Conservation (phyloP, 2,888 invertebrate species). For the Cephus runcator region DNA sequence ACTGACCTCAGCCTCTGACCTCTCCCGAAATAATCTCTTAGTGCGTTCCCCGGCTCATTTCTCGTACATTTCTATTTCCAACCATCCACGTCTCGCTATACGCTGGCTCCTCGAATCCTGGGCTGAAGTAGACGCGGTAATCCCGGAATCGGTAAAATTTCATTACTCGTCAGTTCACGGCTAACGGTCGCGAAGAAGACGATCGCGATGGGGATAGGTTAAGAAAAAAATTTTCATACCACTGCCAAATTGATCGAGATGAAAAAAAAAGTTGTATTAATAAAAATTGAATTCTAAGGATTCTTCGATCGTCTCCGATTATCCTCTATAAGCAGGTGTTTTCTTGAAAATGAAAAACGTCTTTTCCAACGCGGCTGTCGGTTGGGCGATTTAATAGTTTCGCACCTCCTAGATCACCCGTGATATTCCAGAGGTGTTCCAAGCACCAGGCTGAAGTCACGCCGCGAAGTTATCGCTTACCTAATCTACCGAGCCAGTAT, state of each 20-base stretch:
- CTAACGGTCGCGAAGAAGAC: neutral
- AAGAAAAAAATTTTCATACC: no score
- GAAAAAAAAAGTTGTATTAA: no score
- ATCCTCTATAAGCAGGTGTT: no score
- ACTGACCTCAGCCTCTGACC: conserved; percentile 66
- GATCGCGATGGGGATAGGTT: neutral
- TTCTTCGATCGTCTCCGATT: no score
- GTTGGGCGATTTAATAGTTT: neutral
- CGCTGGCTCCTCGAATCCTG: conserved; percentile 13
- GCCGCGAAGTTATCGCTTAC: conserved; percentile 40
- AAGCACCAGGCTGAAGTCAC: neutral
- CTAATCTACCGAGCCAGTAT: conserved; percentile 46
- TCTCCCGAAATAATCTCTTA: conserved; percentile 61
- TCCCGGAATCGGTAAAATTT: neutral
- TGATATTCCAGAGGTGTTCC: neutral
- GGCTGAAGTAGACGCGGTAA: neutral
- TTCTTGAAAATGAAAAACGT: no score
- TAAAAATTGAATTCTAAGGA: no score
- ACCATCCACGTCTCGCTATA: conserved; percentile 30
- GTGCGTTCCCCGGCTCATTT: conserved; percentile 37
- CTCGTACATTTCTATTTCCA: conserved; percentile 49
- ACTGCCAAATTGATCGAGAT: no score
- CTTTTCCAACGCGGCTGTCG: neutral
- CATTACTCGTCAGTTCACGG: neutral
- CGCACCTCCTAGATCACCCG: neutral